Percentiles rank a stretch among this genome's conserved stretches.
Conservation (phyloP, 2,797 vertebrate genomes). For the Acrocephalus scirpaceus region DNA sequence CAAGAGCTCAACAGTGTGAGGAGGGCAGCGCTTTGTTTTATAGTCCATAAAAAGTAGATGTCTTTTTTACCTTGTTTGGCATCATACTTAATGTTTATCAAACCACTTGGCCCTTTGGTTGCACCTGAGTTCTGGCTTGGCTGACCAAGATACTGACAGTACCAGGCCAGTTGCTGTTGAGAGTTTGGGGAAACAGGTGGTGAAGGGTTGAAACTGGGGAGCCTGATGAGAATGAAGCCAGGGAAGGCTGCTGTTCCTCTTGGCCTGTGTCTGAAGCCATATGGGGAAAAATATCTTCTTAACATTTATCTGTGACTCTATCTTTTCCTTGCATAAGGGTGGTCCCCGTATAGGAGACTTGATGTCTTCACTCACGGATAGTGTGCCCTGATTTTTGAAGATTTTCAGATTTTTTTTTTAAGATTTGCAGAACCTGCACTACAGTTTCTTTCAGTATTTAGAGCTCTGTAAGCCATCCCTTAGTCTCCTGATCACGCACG, state of each 20-base stretch:
- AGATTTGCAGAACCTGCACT: background rate
- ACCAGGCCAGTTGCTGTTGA: background rate
- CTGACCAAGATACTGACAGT: background rate
- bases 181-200: background rate
- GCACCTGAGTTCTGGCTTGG: background rate
- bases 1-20: background rate
- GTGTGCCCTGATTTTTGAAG: too few species aligned
- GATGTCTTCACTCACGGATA: accelerated
- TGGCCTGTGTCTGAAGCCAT: background rate
- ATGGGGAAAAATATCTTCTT: background rate
- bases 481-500: accelerated
- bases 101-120: background rate
- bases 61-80: accelerated
- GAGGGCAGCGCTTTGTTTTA: background rate
- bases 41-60: background rate
- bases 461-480: accelerated
- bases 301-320: background rate
- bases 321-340: background rate
- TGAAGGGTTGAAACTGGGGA: background rate
- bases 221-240: accelerated
- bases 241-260: background rate
- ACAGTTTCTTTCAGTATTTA: background rate
- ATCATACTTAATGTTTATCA: background rate
- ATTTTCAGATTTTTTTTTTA: background rate
- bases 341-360: accelerated